These are phyloP conservation scores for Scrobipalpa atriplicella DNA, from an alignment of 2,888 invertebrate genomes.

Conservation along the genomic window DNA sequence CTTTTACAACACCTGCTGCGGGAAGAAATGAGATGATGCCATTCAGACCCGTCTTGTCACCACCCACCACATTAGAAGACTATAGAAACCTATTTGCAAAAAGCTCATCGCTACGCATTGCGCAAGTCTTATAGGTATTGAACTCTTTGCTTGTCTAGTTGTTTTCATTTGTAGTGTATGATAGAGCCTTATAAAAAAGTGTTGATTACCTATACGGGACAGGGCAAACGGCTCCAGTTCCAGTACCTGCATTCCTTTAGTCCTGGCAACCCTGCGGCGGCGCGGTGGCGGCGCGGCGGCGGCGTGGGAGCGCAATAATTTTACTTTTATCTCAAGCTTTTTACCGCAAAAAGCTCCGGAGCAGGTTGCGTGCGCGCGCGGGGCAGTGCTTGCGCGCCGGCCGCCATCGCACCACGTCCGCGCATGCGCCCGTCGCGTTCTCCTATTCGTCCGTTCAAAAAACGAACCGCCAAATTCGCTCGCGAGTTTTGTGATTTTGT, in stretches of 20 bases:
- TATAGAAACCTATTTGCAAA: no score
- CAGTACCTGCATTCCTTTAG: neutral
- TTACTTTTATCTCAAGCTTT: constrained; percentile 67
- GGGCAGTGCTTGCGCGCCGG: constrained; percentile 64
- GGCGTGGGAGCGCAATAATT: constrained; percentile 64
- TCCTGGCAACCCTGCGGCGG: constrained; percentile 17
- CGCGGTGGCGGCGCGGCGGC: constrained; percentile 12
- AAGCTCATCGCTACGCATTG: no score
- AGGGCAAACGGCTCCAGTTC: neutral
- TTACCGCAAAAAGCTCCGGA: constrained; percentile 70
- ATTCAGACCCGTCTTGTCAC: no score
- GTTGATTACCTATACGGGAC: neutral
- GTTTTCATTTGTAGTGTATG: no score
- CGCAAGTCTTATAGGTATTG: no score
- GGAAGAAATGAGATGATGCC: no score
- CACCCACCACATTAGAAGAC: no score
- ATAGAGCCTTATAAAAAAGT: no score
- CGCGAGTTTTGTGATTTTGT: constrained; percentile 28
- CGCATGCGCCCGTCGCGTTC: constrained; percentile 34
- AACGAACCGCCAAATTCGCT: constrained; percentile 43
- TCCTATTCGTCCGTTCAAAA: constrained; percentile 36
- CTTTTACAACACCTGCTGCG: no score
- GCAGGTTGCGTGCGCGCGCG: constrained; percentile 57
- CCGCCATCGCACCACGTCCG: constrained; percentile 50
- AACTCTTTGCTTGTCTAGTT: no score